Conservation (phyloP, 2,888 invertebrate genomes). For the Drosophila colorata region DNA sequence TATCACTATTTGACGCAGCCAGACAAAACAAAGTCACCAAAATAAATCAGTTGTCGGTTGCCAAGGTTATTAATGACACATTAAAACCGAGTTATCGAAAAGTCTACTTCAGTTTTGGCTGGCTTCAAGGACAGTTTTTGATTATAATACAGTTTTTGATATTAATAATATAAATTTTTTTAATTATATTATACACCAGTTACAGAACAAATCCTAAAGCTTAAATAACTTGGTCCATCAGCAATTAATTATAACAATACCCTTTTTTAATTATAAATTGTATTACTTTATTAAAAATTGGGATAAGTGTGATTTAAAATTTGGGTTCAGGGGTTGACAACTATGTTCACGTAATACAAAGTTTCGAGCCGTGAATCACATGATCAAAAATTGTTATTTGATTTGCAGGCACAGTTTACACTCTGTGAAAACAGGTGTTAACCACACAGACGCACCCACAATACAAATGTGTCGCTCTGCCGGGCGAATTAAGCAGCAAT, state of each 20-base stretch:
- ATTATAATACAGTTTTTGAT: too few species aligned
- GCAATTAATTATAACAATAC: too few species aligned
- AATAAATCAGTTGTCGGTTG: slow-evolving; percentile 56
- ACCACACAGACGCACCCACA: slow-evolving; percentile 18
- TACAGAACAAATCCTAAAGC: too few species aligned
- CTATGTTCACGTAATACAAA: too few species aligned
- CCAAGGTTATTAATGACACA: slow-evolving; percentile 65
- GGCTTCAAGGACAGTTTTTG: slow-evolving; percentile 13
- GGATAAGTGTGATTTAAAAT: too few species aligned
- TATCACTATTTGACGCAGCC: slow-evolving; percentile 62
- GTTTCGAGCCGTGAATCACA: too few species aligned
- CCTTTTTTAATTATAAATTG: too few species aligned
- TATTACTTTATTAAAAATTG: too few species aligned
- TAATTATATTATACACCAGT: too few species aligned
- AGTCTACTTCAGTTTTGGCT: slow-evolving; percentile 6
- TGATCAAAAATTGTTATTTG: neutral
- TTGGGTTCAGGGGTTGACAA: too few species aligned
- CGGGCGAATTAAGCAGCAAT: slow-evolving; percentile 56
- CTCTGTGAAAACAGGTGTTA: slow-evolving; percentile 60
- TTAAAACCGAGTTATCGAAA: slow-evolving; percentile 17
- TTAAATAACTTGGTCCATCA: too few species aligned
- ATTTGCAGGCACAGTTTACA: neutral
- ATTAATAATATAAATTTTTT: too few species aligned
- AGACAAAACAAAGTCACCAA: slow-evolving; percentile 38
- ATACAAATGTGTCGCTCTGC: slow-evolving; percentile 29